Evolutionary conservation across 2,888 invertebrate species (phyloP).

Genomic region (Anarsia innoxiella): DNA sequence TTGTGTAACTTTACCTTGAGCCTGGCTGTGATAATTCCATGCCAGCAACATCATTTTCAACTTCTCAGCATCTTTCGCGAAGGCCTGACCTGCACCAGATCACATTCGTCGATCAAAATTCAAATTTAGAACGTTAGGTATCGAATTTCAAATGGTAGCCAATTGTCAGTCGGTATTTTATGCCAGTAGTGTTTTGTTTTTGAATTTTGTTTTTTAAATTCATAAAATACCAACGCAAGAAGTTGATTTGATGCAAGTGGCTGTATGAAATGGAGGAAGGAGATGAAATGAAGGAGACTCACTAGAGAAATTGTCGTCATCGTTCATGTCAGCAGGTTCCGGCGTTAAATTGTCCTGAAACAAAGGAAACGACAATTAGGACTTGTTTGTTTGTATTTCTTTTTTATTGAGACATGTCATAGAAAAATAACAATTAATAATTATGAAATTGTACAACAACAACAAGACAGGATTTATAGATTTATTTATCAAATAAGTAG

Average conservation of each 20-base stretch:
- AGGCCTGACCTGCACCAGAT: constrained; percentile 74
- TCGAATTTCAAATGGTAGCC: constrained; percentile 33
- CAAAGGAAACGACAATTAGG: constrained; percentile 32
- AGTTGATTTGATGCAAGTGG: constrained; percentile 74
- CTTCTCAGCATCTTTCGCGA: constrained; percentile 90
- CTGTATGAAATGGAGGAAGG: too few relatives aligned
- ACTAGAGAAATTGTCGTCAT: constrained; percentile 83
- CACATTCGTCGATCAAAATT: constrained; percentile 63
- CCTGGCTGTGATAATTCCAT: constrained; percentile 90
- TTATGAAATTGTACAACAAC: too few relatives aligned
- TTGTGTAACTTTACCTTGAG: constrained; percentile 78
- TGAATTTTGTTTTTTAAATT: constrained; percentile 17
- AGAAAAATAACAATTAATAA: too few relatives aligned
- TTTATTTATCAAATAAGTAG: too few relatives aligned
- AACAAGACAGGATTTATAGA: too few relatives aligned
- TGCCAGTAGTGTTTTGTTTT: constrained; percentile 27
- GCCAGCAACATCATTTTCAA: constrained; percentile 91
- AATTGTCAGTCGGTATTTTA: constrained; percentile 45
- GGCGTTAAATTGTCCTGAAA: constrained; percentile 84
- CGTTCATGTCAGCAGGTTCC: constrained; percentile 80
- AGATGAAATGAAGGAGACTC: too few relatives aligned
- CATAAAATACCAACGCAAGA: constrained; percentile 45
- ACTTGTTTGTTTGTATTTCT: too few relatives aligned
- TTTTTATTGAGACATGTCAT: too few relatives aligned
- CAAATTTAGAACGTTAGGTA: constrained; percentile 34